These are phyloP conservation scores for Nasonia vitripennis DNA, from an alignment of 1,140 invertebrate species.

Conservation along the genomic window DNA sequence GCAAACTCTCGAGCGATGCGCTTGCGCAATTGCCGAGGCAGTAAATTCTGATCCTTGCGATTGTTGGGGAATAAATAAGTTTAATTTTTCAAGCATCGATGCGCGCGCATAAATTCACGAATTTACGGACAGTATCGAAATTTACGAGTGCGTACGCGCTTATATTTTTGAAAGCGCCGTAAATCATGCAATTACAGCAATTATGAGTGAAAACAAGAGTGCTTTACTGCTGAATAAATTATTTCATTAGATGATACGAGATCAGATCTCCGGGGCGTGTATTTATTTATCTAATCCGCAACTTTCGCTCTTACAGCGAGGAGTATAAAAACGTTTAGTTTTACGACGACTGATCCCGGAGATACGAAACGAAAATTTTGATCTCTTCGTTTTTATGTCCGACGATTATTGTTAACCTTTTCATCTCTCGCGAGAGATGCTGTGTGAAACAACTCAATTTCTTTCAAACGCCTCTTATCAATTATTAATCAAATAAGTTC, in stretches of 20 bases:
- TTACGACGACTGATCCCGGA: background rate
- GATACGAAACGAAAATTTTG: too few relatives aligned
- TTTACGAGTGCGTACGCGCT: too few relatives aligned
- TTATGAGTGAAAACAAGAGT: background rate
- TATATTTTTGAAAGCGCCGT: background rate
- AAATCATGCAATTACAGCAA: background rate
- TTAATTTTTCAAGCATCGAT: background rate
- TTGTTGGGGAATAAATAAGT: background rate
- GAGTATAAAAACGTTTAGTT: background rate
- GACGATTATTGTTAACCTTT: too few relatives aligned
- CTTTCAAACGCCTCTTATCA: background rate
- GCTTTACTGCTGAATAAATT: background rate
- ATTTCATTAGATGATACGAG: background rate
- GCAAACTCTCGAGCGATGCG: too few relatives aligned
- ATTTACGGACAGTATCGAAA: too few relatives aligned
- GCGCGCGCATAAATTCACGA: too few relatives aligned
- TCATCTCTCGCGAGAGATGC: too few relatives aligned
- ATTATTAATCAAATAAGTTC: slow-evolving; percentile 1
- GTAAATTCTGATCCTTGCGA: too few relatives aligned
- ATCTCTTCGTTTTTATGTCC: too few relatives aligned
- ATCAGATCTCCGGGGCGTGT: background rate
- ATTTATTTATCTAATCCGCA: background rate
- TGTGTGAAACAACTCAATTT: too few relatives aligned
- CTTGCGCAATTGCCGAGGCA: too few relatives aligned
- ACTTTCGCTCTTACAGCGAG: background rate